Base-by-base conservation (phyloP, 2,113 vertebrate species). In the Scatophagus argus region DNA sequence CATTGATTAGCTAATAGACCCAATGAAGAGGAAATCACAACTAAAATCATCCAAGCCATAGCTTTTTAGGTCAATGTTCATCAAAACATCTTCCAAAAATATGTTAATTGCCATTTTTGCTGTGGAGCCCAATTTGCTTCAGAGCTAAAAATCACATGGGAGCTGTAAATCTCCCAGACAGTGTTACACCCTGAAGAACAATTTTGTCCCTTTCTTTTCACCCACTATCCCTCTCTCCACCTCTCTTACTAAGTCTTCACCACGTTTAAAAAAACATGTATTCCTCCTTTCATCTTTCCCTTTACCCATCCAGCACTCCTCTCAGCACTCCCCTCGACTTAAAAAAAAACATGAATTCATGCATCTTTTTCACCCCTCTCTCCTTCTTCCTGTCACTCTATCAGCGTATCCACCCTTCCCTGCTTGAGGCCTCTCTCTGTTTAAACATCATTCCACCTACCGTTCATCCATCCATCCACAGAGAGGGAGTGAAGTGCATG, bases 281-380 rank as follows among this genome's bases (percentile, higher is more conserved):
- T 71, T 68, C 25, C 36, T 68, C n/a, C 31, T 83, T 70, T 81
- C 34, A 64, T 76, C 29, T 73, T 31, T 62, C 31, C 16, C 31
- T 25, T 61, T 16, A 49, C 55, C 47, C 41, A 34, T 25, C 47
- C 36, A 34, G 76, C 47, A 13, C 63, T 59, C 44, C 29, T 62
- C 55, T 43, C 51, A 41, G 44, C 47, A 25, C 27, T 36, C 34
- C 63, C 34, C 13, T 77, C 44, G n/a, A 39, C 51, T 73, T 81
- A 39, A 63, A 66, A 39, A 63, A 66, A 75, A 65, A 79, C 39
- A 86, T 74, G 58, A 5, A 81, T 79, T 70, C 68, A 62, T 67
- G 32, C 47, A n/a, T 67, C 55, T 54, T 51, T 69, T 63, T 47
- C 41, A 39, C 13, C 44, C 60, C 17, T 3, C 63, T 60, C 36